Percentiles rank a stretch among this genome's conserved stretches.
Conservation (phyloP, 2,113 vertebrate species). For the Carollia perspicillata region DNA sequence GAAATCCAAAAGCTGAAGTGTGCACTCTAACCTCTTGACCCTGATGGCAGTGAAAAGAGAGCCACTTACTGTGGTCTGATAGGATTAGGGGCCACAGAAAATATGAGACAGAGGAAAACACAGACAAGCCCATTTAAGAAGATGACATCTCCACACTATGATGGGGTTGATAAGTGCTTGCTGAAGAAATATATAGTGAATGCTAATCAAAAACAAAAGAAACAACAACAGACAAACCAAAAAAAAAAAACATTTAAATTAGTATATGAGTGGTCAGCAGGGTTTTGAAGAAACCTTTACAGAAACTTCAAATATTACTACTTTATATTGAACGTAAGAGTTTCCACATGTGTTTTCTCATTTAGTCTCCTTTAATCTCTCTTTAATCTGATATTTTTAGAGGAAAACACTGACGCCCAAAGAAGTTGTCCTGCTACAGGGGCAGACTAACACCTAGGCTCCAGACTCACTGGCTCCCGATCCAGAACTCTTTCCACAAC, state of each 20-base stretch:
- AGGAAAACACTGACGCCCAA: neutral
- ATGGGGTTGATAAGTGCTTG: neutral
- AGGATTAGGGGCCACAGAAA: neutral
- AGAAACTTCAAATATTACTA: neutral
- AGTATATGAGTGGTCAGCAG: neutral
- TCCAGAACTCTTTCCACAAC: neutral
- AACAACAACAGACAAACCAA: neutral
- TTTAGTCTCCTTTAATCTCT: neutral
- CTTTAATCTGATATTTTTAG: neutral
- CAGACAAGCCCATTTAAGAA: neutral
- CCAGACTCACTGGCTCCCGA: neutral
- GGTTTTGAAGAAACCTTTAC: neutral
- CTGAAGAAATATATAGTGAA: neutral
- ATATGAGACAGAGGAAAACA: neutral
- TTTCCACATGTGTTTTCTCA: neutral
- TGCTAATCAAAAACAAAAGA: neutral
- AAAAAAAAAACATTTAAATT: neutral
- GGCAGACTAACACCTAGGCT: neutral
- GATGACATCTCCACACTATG: accelerated
- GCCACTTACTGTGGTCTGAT: neutral
- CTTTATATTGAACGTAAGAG: neutral
- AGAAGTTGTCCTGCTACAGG: neutral
- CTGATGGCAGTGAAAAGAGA: neutral
- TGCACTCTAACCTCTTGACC: neutral
- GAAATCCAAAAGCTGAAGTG: neutral